Evolutionary conservation across 2,797 vertebrate genomes (phyloP), one percentile per base, ranked within the genome.

Genomic region (Ctenopoma kingsleyae): DNA sequence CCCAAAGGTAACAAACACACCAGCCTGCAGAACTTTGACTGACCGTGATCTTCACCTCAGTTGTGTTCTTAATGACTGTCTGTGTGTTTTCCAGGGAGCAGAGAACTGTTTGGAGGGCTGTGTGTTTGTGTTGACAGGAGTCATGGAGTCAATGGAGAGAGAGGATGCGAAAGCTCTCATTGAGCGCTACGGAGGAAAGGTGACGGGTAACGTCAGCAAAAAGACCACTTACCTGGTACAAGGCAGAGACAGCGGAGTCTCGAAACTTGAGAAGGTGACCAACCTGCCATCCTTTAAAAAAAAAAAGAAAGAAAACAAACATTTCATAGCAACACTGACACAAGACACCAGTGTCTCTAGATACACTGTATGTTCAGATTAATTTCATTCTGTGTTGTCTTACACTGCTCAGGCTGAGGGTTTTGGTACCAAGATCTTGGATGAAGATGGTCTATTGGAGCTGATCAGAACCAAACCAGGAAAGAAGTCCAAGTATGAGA

Each of bases 61-160:
- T 48, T 10, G 10, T 8, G 12, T 22, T 40, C 6, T 27, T 17
- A 1, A 12, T 48, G 17, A n/a, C 35, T n/a, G 16, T 43, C 13
- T 53, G 22, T 43, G 46, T 64, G 55, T 4, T 76, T 89, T 79
- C 67, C 86, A 99, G 98, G 98, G 97, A 78, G 96, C 92, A 68
- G 98, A 99, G 59, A 99, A 99, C 92, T 99, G 98, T 88, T 87
- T 99, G 92, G 98, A 99, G 90, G 97, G 96, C 17, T 94, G 97
- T 74, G 96, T 92, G 0, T 99, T 99, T 75, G 98, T 99, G 41
- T 90, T 99, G 90, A 99, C 98, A 0, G 98, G 98, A 0, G 95
- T 99, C 60, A 75, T 99, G 85, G 98, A 99, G 92, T 99, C 96
- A 2, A 96, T 99, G 87, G 98, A 99, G 80, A 90, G 98, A 27